Evolutionary conservation across 1,140 invertebrate species (phyloP).

Genomic region (Neodiprion lecontei): DNA sequence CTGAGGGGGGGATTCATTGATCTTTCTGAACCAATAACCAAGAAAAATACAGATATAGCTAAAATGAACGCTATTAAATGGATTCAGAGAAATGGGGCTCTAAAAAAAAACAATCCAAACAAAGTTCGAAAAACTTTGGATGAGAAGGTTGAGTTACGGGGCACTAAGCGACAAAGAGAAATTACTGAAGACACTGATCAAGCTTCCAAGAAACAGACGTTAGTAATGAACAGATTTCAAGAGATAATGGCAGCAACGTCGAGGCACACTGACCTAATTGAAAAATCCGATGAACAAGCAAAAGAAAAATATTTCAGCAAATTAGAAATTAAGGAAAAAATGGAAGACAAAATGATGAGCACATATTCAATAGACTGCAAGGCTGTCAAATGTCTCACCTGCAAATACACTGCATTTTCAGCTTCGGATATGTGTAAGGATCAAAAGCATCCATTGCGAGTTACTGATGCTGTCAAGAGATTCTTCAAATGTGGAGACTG

Average conservation of each 20-base stretch:
- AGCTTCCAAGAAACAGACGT: constrained; percentile 57
- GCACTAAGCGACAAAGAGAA: constrained; percentile 58
- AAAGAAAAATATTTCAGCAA: constrained; percentile 89
- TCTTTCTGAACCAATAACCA: constrained; percentile 66
- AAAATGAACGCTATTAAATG: constrained; percentile 75
- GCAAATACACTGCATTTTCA: constrained; percentile 88
- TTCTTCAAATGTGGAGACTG: constrained; percentile 93
- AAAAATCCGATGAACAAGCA: constrained; percentile 75
- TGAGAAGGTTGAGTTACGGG: constrained; percentile 62
- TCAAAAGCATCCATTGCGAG: constrained; percentile 79
- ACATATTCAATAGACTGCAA: constrained; percentile 86
- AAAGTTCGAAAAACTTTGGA: constrained; percentile 63
- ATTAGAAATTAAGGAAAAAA: constrained; percentile 86
- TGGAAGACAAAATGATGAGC: constrained; percentile 91
- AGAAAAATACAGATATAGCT: constrained; percentile 64
- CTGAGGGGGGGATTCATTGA: constrained; percentile 65
- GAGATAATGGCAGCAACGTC: constrained; percentile 83
- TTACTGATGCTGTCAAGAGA: constrained; percentile 81
- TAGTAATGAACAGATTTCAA: constrained; percentile 72
- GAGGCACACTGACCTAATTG: constrained; percentile 76
- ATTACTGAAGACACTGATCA: constrained; percentile 59
- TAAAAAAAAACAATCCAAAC: constrained; percentile 74
- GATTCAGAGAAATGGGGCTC: constrained; percentile 70
- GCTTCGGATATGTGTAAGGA: constrained; percentile 84
- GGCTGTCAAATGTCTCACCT: constrained; percentile 87